Percentiles rank a stretch among this genome's conserved stretches.
These are phyloP conservation scores for Enteromius viviparus DNA, from an alignment of 2,797 vertebrate species.

Conservation along the genomic window DNA sequence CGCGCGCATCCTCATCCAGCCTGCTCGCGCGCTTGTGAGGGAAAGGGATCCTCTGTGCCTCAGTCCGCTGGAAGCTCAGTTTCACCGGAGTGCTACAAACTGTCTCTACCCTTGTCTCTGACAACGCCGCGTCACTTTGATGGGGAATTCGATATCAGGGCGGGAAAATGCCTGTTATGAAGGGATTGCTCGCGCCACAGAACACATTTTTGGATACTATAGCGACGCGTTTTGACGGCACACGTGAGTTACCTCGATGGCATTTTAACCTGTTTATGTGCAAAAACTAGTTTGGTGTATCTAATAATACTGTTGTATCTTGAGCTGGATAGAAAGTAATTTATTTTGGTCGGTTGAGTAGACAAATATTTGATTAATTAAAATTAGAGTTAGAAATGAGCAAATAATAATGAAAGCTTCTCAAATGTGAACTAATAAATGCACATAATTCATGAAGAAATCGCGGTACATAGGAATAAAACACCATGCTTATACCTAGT, in stretches of 20 bases:
- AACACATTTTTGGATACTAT: slow-evolving; percentile 99
- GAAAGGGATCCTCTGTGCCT: slow-evolving; percentile 66
- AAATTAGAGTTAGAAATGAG: not conserved
- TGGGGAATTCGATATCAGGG: slow-evolving; percentile 88
- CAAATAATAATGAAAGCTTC: not conserved
- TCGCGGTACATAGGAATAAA: not conserved
- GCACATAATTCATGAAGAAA: not conserved
- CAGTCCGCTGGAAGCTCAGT: slow-evolving; percentile 33
- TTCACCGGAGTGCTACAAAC: slow-evolving; percentile 40
- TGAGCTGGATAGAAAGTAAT: not conserved
- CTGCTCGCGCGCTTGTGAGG: slow-evolving; percentile 48
- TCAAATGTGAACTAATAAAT: not conserved
- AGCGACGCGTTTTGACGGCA: slow-evolving; percentile 97
- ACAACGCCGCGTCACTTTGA: slow-evolving; percentile 82
- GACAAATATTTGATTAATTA: not conserved
- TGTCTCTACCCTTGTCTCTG: slow-evolving; percentile 29
- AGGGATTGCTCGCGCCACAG: slow-evolving; percentile 96
- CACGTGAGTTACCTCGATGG: slow-evolving; percentile 86
- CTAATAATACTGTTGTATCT: not conserved
- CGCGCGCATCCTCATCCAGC: slow-evolving; percentile 65
- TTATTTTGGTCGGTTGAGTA: not conserved
- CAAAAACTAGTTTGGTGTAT: slow-evolving; percentile 7
- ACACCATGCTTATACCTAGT: not conserved
- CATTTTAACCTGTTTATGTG: not conserved
- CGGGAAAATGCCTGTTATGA: slow-evolving; percentile 99